Base-by-base conservation (phyloP, 2,113 vertebrate species). In the Carassius auratus region DNA sequence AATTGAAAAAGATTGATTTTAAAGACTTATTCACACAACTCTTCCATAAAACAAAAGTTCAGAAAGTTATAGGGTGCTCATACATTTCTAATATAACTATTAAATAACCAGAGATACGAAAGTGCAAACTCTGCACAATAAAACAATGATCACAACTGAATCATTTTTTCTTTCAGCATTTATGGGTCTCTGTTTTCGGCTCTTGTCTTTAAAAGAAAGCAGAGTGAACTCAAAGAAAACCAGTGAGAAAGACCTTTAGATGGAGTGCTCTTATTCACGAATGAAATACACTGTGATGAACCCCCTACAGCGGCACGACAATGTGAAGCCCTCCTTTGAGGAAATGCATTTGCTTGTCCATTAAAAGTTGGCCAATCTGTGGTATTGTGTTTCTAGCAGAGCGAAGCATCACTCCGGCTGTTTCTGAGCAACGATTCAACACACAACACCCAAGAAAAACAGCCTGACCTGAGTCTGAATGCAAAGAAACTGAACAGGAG, bases 181-280 rank as follows among this genome's bases (percentile, higher is more conserved):
- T 23, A 26, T 62, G 10, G 7, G 52, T 82, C 42, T 68, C 12
- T 21, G 21, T 30, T 42, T 81, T 64, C 17, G n/a, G 36, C 38
- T 26, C 17, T 26, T 5, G 1, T 33, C 21, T 81, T 12, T n/a
- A 48, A 45, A 75, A 1, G n/a, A 75, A n/a, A 75, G 42, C 21
- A 48, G 42, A 50, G 42, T 75, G n/a, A 75, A 50, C 71, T 15
- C 0, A 17, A 77, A 8, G 21, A 21, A 77, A 77, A 42, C 55
- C 55, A 78, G 33, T 78, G 76, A 8, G 55, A 61, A 79, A 61
- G 55, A 79, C 76, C 55, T 42, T 79, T 79, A 61, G 13, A 79
- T 8, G 3, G 5, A 79, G 55, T 38, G 9, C 6, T 61, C 12
- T 17, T 50, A 36, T 78, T 61, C 19, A 36, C 2, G 36, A 38